Percentiles rank a stretch among this genome's conserved stretches.
These are phyloP conservation scores for Amphiura filiformis DNA, from an alignment of 35 echinoderm and acorn worm species.

Conservation along the genomic window DNA sequence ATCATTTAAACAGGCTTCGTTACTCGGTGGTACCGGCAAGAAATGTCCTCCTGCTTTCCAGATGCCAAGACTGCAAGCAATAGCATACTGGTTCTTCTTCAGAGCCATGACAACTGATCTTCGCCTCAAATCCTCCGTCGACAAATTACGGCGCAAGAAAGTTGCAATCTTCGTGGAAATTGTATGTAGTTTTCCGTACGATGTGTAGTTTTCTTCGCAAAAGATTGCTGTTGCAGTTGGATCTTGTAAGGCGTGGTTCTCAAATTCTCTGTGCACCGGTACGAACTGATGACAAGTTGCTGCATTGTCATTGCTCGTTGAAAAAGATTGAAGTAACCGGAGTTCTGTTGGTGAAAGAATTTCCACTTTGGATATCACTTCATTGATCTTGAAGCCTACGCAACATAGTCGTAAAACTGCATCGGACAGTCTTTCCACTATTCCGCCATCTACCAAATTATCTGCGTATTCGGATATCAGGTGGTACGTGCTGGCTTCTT, in stretches of 20 bases:
- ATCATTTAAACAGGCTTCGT: slow-evolving; percentile 15
- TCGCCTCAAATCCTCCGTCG: background rate
- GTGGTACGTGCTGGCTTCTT: background rate
- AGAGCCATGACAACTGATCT: background rate
- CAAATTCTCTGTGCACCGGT: slow-evolving; percentile 8
- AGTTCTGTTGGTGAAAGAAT: background rate
- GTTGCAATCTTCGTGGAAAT: background rate
- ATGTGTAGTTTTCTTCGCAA: background rate
- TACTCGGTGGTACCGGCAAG: slow-evolving; percentile 2
- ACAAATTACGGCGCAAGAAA: background rate
- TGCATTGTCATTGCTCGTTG: background rate
- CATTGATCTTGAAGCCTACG: background rate
- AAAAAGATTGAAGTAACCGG: background rate
- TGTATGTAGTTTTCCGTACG: background rate
- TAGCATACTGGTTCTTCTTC: slow-evolving; percentile 9
- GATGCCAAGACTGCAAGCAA: background rate
- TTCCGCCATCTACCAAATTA: background rate
- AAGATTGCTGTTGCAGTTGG: background rate
- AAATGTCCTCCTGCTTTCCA: slow-evolving; percentile 24
- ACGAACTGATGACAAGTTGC: background rate
- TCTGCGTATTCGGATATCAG: slow-evolving; percentile 7
- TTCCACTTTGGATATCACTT: background rate
- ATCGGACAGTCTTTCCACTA: background rate
- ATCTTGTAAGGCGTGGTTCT: background rate
- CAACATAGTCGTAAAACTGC: background rate